phyloP scores from a whole-genome alignment of 2,113 vertebrate species.

The Catharus bicknelli region DNA sequence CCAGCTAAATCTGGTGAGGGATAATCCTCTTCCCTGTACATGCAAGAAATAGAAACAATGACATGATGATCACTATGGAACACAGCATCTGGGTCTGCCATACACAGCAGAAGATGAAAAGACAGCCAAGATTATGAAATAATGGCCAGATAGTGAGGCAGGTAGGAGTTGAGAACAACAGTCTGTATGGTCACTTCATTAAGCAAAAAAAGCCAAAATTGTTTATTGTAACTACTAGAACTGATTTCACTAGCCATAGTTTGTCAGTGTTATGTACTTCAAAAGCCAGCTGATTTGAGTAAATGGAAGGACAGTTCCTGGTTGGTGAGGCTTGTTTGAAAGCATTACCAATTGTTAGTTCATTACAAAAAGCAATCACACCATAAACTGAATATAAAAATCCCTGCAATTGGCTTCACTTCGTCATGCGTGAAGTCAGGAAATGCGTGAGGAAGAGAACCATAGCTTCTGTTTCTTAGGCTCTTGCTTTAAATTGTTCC shows the following conservation, averaged over 20 bases:
- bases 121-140: not conserved
- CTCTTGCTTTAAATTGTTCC: not conserved
- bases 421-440: not conserved
- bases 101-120: not conserved
- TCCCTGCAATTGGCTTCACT: not conserved
- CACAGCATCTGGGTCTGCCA: not conserved
- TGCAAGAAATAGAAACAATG: constrained; percentile 82
- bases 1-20: constrained; percentile 93
- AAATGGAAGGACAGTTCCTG: not conserved
- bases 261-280: not conserved
- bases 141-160: not conserved
- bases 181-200: not conserved
- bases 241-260: not conserved
- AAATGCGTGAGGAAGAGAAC: not conserved
- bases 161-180: not conserved
- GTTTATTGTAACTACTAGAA: not conserved
- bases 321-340: not conserved
- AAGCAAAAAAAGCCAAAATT: not conserved
- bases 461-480: not conserved
- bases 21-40: constrained; percentile 90
- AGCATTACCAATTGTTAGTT: not conserved
- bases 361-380: not conserved
- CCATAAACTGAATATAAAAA: not conserved
- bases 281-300: not conserved
- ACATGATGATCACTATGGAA: constrained; percentile 27